Evolutionary conservation across 2,888 invertebrate genomes (phyloP).

Genomic region (Aleiodes testaceus): DNA sequence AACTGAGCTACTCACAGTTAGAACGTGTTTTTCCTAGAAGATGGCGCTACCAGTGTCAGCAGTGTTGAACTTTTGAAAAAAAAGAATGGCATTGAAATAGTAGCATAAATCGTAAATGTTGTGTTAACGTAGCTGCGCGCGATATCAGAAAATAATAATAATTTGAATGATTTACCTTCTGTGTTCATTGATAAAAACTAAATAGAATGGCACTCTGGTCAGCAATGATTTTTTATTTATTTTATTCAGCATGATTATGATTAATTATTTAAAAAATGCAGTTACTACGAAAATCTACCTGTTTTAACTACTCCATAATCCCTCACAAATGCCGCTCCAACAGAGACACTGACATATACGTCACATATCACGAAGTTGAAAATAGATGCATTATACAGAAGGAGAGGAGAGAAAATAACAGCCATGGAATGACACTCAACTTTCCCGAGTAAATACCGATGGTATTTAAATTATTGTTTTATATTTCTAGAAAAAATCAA

Average conservation of each 20-base stretch:
- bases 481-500: not conserved
- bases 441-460: conserved; percentile 2
- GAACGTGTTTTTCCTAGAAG: conserved; percentile 14
- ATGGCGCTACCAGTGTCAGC: conserved; percentile 41
- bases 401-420: conserved; percentile 20
- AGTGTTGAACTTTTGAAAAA: conserved; percentile 21
- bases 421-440: conserved; percentile 7
- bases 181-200: no score
- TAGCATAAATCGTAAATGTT: no score
- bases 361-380: conserved; percentile 32
- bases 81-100: conserved; percentile 13
- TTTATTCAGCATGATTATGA: not conserved
- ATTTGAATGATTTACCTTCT: no score
- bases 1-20: not conserved
- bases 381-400: conserved; percentile 28
- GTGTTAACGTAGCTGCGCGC: not conserved
- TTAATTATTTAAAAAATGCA: not conserved
- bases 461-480: not conserved
- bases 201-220: not conserved
- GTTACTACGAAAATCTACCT: conserved; percentile 1
- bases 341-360: conserved; percentile 30
- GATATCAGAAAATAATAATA: not conserved
- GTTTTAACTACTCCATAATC: conserved; percentile 14
- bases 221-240: not conserved
- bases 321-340: conserved; percentile 25